phyloP scores from a whole-genome alignment of 2,113 vertebrate genomes.

The Hypocryptadius cinnamomeus region DNA sequence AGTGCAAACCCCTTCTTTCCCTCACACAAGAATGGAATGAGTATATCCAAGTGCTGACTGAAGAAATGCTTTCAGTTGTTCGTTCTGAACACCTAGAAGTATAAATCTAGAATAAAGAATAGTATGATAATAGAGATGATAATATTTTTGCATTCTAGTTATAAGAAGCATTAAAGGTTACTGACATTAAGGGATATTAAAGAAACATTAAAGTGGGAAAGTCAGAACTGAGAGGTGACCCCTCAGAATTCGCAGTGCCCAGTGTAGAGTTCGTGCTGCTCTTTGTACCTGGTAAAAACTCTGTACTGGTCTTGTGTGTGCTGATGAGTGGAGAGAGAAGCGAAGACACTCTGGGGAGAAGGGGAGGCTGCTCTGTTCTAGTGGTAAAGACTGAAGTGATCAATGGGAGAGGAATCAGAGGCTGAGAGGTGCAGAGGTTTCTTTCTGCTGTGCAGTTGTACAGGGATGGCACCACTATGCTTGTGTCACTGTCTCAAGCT shows the following conservation, averaged over 20 bases:
- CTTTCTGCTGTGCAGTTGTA: background rate
- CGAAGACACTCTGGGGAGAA: background rate
- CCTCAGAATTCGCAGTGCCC: background rate
- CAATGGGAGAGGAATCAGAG: background rate
- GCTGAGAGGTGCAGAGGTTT: background rate
- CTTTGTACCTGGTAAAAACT: background rate
- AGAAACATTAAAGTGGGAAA: background rate
- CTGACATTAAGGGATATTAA: background rate
- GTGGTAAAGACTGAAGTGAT: background rate
- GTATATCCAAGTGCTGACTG: background rate
- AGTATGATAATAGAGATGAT: too few relatives aligned
- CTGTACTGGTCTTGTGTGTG: background rate
- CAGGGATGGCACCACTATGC: background rate
- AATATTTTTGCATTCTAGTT: background rate
- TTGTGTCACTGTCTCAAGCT: background rate
- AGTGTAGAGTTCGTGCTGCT: fast-evolving
- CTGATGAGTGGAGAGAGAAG: background rate
- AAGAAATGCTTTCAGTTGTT: background rate
- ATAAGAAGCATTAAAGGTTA: background rate
- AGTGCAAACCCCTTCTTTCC: background rate
- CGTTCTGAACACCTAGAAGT: background rate
- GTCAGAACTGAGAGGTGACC: background rate
- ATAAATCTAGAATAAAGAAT: background rate
- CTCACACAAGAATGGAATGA: fast-evolving
- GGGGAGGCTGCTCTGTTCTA: background rate